A percentile compares a stretch with the other conserved stretches of the same genome.
Evolutionary conservation across 2,888 invertebrate species (phyloP).

Genomic region (Caenorhabditis sulstoni): DNA sequence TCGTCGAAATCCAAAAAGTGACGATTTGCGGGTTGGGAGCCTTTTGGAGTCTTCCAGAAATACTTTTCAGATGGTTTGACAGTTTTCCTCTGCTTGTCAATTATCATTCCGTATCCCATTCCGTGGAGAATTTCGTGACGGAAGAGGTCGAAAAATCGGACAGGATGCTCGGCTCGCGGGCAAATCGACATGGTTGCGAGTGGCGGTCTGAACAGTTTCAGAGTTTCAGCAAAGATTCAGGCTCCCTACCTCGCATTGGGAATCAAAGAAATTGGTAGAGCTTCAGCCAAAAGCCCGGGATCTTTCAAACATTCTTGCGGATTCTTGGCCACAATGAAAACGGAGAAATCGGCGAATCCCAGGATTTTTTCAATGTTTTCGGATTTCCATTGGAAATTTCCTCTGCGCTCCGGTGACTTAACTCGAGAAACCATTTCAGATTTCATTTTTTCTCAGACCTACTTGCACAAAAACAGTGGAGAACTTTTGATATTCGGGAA

Average conservation of each 20-base stretch:
- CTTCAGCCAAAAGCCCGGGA: slow-evolving; percentile 36
- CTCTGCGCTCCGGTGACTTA: slow-evolving; percentile 9
- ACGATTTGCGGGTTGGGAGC: slow-evolving; percentile 1
- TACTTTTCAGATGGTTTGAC: slow-evolving; percentile 25
- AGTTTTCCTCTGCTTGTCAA: slow-evolving; percentile 8
- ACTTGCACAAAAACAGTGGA: slow-evolving; percentile 36
- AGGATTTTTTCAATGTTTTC: slow-evolving; percentile 19
- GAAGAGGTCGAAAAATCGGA: slow-evolving; percentile 65
- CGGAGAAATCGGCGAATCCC: slow-evolving; percentile 28
- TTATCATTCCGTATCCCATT: slow-evolving; percentile 64
- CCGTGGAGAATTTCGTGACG: slow-evolving; percentile 74
- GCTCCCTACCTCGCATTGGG: slow-evolving; percentile 25
- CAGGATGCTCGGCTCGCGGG: slow-evolving; percentile 9
- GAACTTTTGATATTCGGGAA: slow-evolving; percentile 43
- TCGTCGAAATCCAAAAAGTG: slow-evolving; percentile 51
- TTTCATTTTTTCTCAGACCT: too few species aligned
- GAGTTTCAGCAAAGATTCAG: too few species aligned
- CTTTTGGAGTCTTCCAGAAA: slow-evolving; percentile 30
- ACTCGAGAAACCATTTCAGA: not conserved
- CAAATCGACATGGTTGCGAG: slow-evolving; percentile 64
- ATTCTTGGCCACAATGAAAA: slow-evolving; percentile 27
- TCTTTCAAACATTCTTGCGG: slow-evolving; percentile 19
- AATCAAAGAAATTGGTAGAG: slow-evolving; percentile 21
- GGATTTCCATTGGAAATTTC: slow-evolving; percentile 8
- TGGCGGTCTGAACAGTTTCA: slow-evolving; percentile 54